Conservation (phyloP, 2,797 vertebrate species). For the Takifugu ocellatus region DNA sequence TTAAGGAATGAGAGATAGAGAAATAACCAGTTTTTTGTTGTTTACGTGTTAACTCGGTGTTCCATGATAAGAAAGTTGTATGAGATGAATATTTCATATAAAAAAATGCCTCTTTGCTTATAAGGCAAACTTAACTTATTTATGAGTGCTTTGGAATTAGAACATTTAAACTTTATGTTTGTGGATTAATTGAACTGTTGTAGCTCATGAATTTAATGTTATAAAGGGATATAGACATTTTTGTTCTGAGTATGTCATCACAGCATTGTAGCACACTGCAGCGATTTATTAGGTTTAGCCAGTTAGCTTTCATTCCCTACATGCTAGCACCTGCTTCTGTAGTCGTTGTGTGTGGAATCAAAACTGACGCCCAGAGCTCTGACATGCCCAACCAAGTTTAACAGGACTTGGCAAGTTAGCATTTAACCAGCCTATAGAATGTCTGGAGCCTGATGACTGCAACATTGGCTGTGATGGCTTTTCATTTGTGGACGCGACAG, state of each 20-base stretch:
- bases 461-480: conserved; percentile 55
- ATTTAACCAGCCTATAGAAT: conserved; percentile 48
- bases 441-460: conserved; percentile 56
- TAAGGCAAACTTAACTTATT: background rate
- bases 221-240: conserved; percentile 42
- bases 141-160: too few relatives aligned
- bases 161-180: conserved; percentile 9
- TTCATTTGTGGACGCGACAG: conserved; percentile 71
- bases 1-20: conserved; percentile 25
- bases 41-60: conserved; percentile 12
- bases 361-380: conserved; percentile 32
- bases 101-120: conserved; percentile 2
- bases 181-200: too few relatives aligned
- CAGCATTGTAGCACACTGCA: conserved; percentile 16
- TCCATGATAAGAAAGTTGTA: background rate
- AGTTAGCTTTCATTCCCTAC: conserved; percentile 8
- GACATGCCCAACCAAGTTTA: conserved; percentile 40
- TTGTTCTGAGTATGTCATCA: conserved; percentile 57
- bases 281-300: conserved; percentile 28
- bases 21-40: conserved; percentile 31
- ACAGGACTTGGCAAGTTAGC: conserved; percentile 46
- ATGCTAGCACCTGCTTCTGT: conserved; percentile 23
- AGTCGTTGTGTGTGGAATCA: conserved; percentile 34
- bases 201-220: conserved; percentile 3
- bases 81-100: conserved; percentile 16